Evolutionary conservation across 2,888 invertebrate genomes (phyloP).

Genomic region (Apotomis betuletana): DNA sequence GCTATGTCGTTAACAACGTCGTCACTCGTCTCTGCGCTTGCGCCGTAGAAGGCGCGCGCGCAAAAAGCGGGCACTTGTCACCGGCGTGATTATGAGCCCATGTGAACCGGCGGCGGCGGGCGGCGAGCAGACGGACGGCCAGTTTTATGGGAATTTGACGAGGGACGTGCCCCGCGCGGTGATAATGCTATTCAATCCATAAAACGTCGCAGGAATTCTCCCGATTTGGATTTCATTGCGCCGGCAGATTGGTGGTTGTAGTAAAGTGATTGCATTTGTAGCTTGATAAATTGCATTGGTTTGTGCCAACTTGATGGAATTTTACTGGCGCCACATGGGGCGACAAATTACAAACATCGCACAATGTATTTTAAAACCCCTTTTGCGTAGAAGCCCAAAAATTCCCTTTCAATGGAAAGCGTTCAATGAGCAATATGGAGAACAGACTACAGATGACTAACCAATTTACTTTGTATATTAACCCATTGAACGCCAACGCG

Average conservation of each 20-base stretch:
- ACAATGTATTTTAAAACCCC: too few species aligned
- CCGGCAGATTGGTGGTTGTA: slow-evolving; percentile 10
- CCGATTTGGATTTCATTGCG: slow-evolving; percentile 23
- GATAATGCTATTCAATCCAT: slow-evolving; percentile 16
- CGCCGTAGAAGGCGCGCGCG: slow-evolving; percentile 26
- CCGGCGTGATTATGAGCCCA: slow-evolving; percentile 26
- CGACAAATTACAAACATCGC: not conserved
- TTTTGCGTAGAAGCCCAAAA: too few species aligned
- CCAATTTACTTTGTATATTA: too few species aligned
- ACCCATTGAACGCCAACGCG: too few species aligned
- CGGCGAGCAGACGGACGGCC: not conserved
- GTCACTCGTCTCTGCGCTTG: not conserved
- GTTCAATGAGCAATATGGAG: too few species aligned
- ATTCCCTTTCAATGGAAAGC: too few species aligned
- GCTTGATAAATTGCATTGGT: slow-evolving; percentile 7
- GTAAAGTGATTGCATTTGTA: slow-evolving; percentile 4
- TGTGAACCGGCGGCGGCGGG: slow-evolving; percentile 19
- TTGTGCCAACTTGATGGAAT: not conserved
- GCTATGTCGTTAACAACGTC: slow-evolving; percentile 25
- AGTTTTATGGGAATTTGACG: slow-evolving; percentile 29
- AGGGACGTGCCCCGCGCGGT: slow-evolving; percentile 9
- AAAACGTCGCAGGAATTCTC: slow-evolving; percentile 13
- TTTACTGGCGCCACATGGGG: not conserved
- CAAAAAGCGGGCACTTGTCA: slow-evolving; percentile 31
- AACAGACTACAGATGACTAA: too few species aligned